Evolutionary conservation across 2,797 vertebrate species (phyloP).

Genomic region (Acipenser ruthenus): DNA sequence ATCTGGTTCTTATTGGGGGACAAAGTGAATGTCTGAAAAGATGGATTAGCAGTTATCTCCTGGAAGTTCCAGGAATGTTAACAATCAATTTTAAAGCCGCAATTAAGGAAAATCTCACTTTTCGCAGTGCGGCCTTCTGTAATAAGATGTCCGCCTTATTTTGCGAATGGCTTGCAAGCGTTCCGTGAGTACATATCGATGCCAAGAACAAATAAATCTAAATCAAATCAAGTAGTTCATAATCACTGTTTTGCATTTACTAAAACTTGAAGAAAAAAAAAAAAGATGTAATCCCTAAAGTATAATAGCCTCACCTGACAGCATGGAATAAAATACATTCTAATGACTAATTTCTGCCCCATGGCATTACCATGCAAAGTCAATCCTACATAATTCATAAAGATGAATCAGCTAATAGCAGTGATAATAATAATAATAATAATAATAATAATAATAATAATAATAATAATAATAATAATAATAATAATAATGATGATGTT

Average conservation of each 20-base stretch:
- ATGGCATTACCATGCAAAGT: slow-evolving; percentile 6
- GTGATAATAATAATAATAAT: no score
- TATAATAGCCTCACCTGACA: slow-evolving; percentile 7
- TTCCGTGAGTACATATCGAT: slow-evolving; percentile 25
- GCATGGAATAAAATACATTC: slow-evolving; percentile 9
- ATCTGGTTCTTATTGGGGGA: no score
- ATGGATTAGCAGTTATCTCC: no score
- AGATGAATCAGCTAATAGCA: slow-evolving; percentile 5
- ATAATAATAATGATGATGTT: no score
- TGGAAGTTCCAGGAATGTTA: no score
- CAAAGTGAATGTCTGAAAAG: no score
- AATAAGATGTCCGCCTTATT: slow-evolving; percentile 22
- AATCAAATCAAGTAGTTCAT: slow-evolving; percentile 21
- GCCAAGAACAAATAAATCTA: slow-evolving; percentile 15
- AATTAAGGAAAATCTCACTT: slow-evolving; percentile 25
- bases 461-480: no score
- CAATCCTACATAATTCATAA: slow-evolving; percentile 4
- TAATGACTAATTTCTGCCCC: slow-evolving; percentile 7
- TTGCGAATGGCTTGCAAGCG: slow-evolving; percentile 28
- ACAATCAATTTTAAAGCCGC: slow-evolving; percentile 1
- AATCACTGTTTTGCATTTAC: slow-evolving; percentile 19
- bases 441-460: no score
- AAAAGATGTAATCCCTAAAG: background rate
- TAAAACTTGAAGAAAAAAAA: background rate
- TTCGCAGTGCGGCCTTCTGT: slow-evolving; percentile 18